Percentiles rank a stretch among this genome's conserved stretches.
phyloP scores from a whole-genome alignment of 2,888 invertebrate species.

The Dinocampus coccinellae region DNA sequence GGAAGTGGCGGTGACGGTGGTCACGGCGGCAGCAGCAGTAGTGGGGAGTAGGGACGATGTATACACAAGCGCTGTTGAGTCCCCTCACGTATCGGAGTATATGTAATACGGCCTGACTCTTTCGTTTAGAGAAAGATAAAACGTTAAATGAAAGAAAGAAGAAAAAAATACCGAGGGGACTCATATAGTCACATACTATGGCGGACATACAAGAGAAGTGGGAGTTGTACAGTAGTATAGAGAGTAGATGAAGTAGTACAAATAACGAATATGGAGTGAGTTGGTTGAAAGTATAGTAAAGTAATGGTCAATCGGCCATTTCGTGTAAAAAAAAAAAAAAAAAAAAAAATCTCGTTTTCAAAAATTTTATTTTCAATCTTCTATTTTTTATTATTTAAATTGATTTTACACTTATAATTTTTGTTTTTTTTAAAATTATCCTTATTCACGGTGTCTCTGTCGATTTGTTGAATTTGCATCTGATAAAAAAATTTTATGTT shows the following conservation, averaged over 20 bases:
- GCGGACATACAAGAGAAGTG: background rate
- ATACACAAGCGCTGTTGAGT: constrained; percentile 3
- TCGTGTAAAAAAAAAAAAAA: too few relatives aligned
- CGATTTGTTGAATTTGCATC: too few relatives aligned
- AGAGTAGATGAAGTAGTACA: background rate
- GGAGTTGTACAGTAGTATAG: background rate
- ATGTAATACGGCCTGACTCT: background rate
- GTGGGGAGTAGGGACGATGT: background rate
- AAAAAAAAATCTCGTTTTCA: background rate
- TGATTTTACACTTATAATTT: too few relatives aligned
- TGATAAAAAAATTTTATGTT: too few relatives aligned
- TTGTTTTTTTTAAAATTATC: too few relatives aligned
- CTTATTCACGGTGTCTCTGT: too few relatives aligned
- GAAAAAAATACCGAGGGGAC: constrained; percentile 24
- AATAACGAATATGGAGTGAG: background rate
- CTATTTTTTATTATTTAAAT: too few relatives aligned
- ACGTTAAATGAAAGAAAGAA: background rate
- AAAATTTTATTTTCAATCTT: too few relatives aligned
- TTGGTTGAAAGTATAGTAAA: background rate
- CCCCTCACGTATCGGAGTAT: constrained; percentile 8
- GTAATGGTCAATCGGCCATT: background rate
- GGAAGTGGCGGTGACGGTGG: too few relatives aligned
- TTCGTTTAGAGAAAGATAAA: background rate
- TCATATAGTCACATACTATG: constrained; percentile 3
- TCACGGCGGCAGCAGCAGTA: too few relatives aligned